Percentiles rank a stretch among this genome's conserved stretches.
Conservation (phyloP, 2,113 vertebrate genomes). For the Campylorhamphus procurvoides region DNA sequence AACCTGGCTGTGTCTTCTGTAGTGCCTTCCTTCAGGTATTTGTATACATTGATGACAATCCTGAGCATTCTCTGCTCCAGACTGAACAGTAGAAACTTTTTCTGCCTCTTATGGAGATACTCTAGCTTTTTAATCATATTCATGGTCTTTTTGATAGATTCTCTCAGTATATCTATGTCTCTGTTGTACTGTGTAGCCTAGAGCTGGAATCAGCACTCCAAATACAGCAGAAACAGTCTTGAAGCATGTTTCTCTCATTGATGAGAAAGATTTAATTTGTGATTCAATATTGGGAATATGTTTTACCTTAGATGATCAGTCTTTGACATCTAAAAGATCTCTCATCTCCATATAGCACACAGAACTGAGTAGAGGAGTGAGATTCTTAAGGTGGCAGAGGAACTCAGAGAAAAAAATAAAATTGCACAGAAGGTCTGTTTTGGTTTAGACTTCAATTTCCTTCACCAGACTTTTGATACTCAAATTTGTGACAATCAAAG, state of each 20-base stretch:
- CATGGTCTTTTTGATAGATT: background rate
- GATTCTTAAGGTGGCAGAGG: background rate
- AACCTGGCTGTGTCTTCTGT: background rate
- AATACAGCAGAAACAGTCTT: background rate
- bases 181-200: background rate
- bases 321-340: background rate
- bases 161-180: background rate
- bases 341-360: background rate
- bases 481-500: background rate
- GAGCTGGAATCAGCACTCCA: background rate
- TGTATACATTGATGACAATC: background rate
- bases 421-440: conserved; percentile 2
- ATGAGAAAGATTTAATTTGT: background rate
- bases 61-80: background rate
- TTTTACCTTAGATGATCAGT: background rate
- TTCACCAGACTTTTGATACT: background rate
- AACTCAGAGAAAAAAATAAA: background rate
- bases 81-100: background rate
- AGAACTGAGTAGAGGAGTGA: background rate
- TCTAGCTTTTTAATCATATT: background rate
- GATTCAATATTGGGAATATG: background rate
- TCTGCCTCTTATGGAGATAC: background rate
- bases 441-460: background rate
- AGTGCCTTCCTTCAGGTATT: background rate
- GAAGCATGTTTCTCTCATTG: background rate